Conservation (phyloP, 2,797 vertebrate species). For the Enteromius argenteus region DNA sequence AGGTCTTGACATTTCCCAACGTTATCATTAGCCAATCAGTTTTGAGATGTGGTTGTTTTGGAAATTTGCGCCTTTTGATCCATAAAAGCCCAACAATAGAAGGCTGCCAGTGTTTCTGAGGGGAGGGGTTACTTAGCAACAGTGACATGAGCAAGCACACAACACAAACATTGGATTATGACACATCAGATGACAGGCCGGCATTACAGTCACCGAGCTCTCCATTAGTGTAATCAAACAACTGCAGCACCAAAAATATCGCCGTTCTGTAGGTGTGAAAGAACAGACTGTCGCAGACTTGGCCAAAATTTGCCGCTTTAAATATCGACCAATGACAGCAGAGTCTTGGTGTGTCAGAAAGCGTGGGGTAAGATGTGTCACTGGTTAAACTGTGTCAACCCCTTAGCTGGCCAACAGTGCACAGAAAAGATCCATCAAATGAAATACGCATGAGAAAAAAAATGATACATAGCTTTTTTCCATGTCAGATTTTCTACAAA, state of each 20-base stretch:
- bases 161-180: conserved; percentile 25
- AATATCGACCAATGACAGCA: not conserved
- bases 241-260: not conserved
- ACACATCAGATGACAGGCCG: conserved; percentile 31
- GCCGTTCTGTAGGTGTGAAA: conserved; percentile 5
- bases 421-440: not conserved
- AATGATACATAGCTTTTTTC: not conserved
- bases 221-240: conserved; percentile 12
- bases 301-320: not conserved
- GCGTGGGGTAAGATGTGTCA: conserved; percentile 1
- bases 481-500: not conserved
- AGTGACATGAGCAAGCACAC: conserved; percentile 1
- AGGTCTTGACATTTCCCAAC: conserved; percentile 30
- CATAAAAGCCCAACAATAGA: conserved; percentile 34
- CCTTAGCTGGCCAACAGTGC: too few species aligned
- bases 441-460: not conserved
- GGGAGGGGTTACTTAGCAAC: conserved; percentile 43
- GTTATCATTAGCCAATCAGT: conserved; percentile 41
- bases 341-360: not conserved
- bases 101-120: not conserved
- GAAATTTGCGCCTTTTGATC: conserved; percentile 32
- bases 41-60: conserved; percentile 20
- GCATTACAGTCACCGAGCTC: conserved; percentile 48
- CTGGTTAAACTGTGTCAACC: not conserved
- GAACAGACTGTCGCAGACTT: not conserved